phyloP scores from a whole-genome alignment of 2,113 vertebrate genomes.

The Pongo pygmaeus region DNA sequence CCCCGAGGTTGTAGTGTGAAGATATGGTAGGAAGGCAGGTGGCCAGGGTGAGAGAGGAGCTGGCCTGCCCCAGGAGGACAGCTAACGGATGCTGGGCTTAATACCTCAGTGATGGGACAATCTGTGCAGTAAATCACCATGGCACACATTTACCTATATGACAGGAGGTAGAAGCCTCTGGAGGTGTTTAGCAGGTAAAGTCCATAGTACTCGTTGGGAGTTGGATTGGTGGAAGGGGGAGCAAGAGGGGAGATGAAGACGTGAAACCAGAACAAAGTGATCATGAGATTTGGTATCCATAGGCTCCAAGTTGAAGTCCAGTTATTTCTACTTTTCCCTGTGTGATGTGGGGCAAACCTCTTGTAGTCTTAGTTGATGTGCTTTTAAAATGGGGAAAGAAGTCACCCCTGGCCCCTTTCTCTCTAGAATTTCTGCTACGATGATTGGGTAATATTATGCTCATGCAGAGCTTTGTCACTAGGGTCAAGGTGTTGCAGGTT shows the following conservation, averaged over 20 bases:
- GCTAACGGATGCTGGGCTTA: no score
- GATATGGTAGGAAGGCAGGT: accelerated
- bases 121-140: no score
- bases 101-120: no score
- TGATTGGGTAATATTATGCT: accelerated
- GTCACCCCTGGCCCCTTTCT: not conserved
- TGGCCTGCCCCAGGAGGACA: not conserved
- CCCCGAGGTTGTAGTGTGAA: not conserved
- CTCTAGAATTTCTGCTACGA: not conserved
- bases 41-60: not conserved
- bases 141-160: no score
- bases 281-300: not conserved
- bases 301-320: not conserved
- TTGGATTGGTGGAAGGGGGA: not conserved
- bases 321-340: accelerated
- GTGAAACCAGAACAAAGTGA: not conserved
- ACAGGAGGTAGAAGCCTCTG: not conserved
- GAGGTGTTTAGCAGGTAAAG: not conserved
- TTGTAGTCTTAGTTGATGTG: not conserved
- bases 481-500: no score
- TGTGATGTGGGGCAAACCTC: not conserved
- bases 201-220: not conserved
- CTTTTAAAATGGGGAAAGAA: not conserved
- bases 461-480: accelerated
- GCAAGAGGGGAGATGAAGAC: not conserved